Conservation (phyloP, 2,888 invertebrate genomes). For the Bugulina stolonifera region DNA sequence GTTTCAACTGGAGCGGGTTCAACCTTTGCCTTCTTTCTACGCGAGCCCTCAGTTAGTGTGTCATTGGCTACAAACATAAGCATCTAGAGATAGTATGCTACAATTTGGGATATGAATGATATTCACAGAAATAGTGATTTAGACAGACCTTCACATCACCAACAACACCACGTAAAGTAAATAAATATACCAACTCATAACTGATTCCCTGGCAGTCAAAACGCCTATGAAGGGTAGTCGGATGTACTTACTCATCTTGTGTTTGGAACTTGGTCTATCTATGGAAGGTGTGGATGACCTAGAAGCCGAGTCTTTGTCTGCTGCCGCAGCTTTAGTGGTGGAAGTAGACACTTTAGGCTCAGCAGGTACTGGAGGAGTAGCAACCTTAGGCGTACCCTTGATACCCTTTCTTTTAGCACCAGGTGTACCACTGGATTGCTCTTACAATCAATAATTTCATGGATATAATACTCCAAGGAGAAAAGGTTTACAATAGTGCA, state of each 20-base stretch:
- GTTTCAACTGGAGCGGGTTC: slow-evolving; percentile 9
- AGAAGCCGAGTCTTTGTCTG: slow-evolving; percentile 8
- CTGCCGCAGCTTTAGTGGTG: neutral
- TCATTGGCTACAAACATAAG: neutral
- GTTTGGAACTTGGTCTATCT: neutral
- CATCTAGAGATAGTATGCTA: too few relatives aligned
- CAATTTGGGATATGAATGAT: too few relatives aligned
- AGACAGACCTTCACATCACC: too few relatives aligned
- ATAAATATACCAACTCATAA: too few relatives aligned
- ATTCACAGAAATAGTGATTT: too few relatives aligned
- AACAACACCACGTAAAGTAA: too few relatives aligned
- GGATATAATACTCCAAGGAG: too few relatives aligned
- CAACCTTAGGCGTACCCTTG: neutral
- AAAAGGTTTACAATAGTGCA: too few relatives aligned
- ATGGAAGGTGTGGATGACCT: slow-evolving; percentile 21
- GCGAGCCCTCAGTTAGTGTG: neutral
- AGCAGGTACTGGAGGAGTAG: neutral
- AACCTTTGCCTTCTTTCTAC: neutral
- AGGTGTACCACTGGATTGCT: neutral
- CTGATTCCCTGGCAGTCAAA: too few relatives aligned
- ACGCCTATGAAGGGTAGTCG: too few relatives aligned
- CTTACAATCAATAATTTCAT: too few relatives aligned
- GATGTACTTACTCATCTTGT: neutral
- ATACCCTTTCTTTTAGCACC: neutral
- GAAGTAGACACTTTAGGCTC: neutral